Conservation (phyloP, 2,113 vertebrate species). For the Gadus macrocephalus region DNA sequence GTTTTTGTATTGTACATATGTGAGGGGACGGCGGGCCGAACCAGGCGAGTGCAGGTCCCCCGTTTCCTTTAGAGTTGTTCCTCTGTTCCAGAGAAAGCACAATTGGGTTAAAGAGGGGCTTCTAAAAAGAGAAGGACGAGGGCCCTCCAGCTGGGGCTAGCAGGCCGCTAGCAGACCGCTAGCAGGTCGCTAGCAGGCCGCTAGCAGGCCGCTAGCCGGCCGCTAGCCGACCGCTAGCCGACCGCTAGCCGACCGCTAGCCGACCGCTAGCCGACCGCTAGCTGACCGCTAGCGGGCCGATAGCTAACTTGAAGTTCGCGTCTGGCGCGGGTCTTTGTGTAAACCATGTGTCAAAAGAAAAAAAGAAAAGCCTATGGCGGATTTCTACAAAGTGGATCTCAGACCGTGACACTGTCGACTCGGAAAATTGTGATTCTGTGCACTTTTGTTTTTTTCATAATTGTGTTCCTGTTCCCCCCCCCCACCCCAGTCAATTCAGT, state of each 20-base stretch:
- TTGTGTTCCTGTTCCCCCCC: constrained; percentile 26
- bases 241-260: constrained; percentile 12
- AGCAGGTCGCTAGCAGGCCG: too few species aligned
- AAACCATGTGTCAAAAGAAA: constrained; percentile 12
- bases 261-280: too few species aligned
- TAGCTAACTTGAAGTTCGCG: constrained; percentile 41
- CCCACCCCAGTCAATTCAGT: constrained; percentile 37
- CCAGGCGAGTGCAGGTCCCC: constrained; percentile 41
- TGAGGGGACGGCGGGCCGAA: constrained; percentile 42
- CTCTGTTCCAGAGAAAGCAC: constrained; percentile 64
- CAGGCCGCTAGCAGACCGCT: too few species aligned
- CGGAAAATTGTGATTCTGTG: constrained; percentile 38
- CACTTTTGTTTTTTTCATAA: constrained; percentile 54
- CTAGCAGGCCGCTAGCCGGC: too few species aligned
- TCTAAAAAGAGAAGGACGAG: constrained; percentile 38
- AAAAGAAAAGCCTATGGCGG: constrained; percentile 12
- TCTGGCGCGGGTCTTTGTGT: constrained; percentile 17
- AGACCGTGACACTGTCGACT: constrained; percentile 51
- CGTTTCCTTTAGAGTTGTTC: constrained; percentile 40
- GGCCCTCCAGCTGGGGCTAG: constrained; percentile 19
- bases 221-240: too few species aligned
- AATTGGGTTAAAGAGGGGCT: constrained; percentile 51
- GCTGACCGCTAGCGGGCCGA: constrained; percentile 13
- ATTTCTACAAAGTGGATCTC: constrained; percentile 30
- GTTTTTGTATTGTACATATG: constrained; percentile 34